Conservation (phyloP, 2,797 vertebrate species). For the Pitangus sulphuratus region DNA sequence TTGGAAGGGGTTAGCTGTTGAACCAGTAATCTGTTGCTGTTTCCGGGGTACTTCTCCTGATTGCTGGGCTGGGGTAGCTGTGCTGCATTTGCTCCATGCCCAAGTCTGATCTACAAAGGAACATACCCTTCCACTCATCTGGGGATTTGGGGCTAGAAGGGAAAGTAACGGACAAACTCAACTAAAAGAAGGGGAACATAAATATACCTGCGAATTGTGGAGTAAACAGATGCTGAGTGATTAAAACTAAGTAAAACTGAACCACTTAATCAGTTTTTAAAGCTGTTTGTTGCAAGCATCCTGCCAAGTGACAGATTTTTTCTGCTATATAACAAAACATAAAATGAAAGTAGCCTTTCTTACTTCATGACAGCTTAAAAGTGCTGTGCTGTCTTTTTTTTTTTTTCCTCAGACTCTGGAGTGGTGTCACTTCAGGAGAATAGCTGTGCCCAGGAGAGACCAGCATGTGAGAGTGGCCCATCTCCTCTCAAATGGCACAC, state of each 20-base stretch:
- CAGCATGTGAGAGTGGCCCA: rapidly evolving
- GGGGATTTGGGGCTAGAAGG: background rate
- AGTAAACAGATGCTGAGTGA: constrained; percentile 63
- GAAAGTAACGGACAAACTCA: background rate
- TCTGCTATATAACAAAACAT: constrained; percentile 43
- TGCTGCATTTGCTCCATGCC: background rate
- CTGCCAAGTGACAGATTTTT: constrained; percentile 62
- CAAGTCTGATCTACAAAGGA: rapidly evolving
- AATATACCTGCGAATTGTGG: constrained; percentile 9
- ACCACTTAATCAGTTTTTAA: constrained; percentile 59
- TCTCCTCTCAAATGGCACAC: rapidly evolving
- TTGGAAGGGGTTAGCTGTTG: background rate
- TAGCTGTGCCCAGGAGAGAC: background rate
- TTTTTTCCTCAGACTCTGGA: background rate
- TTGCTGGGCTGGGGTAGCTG: background rate
- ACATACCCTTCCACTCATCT: background rate
- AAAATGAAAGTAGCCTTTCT: constrained; percentile 59
- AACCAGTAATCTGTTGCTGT: background rate
- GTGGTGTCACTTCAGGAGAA: constrained; percentile 6
- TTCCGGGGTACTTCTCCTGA: background rate
- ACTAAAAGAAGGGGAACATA: background rate
- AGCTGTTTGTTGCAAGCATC: constrained; percentile 58
- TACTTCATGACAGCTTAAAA: constrained; percentile 26
- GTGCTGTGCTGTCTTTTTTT: constrained; percentile 23
- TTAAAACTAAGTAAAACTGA: constrained; percentile 64